Base-by-base conservation (phyloP, 2,797 vertebrate genomes). In the Tadarida brasiliensis region DNA sequence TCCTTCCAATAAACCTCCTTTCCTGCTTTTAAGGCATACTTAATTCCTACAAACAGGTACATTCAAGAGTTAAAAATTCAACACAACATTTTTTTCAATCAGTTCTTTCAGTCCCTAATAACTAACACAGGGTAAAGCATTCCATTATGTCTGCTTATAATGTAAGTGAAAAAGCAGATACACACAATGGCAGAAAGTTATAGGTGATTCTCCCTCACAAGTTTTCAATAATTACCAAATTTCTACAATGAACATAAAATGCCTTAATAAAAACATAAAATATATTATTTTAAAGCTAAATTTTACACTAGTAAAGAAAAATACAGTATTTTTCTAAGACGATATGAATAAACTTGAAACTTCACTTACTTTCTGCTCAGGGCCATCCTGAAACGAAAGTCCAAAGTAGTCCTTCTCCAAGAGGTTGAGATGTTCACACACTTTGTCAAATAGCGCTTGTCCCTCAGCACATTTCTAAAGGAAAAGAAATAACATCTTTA, bases 341-440 rank as follows among this genome's bases (percentile, higher is more conserved):
- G 20, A 91, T 7, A 90, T 11, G 86, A 92, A 81, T 49, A 49
- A 86, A 95, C 16, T 12, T 68, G 30, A 90, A 95, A 95, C 24
- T 93, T 78, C 28, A 96, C 98, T 98, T 98, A 99, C 99, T 98
- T 98, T 99, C 97, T 99, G 99, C 56, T 99, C 99, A 80, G 99
- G 95, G 96, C 82, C 98, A 98, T 99, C 99, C 92, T 96, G 99
- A 98, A 99, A 99, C 4, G 98, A 91, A 97, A 99, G 98, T 61
- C 99, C 99, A 94, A 99, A 99, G 98, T 99, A 99, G 98, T 99
- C 99, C 97, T 99, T 99, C 98, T 99, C 99, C 99, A 99, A 49
- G 77, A 99, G 98, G 96, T 99, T 99, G 78, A 99, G 99, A 87
- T 99, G 99, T 78, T 99, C 99, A 74, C 99, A 99, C 56, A 99